A percentile compares a stretch with the other conserved stretches of the same genome.
phyloP scores from a whole-genome alignment of 2,797 vertebrate species.

The Paramormyrops hopkinsi region DNA sequence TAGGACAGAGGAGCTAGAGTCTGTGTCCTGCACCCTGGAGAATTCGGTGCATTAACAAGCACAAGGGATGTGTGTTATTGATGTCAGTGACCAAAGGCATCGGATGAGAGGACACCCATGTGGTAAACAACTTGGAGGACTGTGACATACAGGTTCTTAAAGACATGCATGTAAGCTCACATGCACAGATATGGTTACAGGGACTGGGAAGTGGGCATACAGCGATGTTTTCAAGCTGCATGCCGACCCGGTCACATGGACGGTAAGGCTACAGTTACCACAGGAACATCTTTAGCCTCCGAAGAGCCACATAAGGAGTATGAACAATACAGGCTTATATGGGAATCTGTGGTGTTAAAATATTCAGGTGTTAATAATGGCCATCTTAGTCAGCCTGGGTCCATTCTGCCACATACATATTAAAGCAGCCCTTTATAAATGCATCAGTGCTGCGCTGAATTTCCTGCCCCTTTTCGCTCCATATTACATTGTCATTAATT shows the following conservation, averaged over 20 bases:
- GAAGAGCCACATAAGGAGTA: neutral
- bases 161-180: neutral
- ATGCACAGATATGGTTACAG: neutral
- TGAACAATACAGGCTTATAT: neutral
- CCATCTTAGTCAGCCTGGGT: neutral
- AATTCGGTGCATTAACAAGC: neutral
- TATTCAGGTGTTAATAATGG: conserved; percentile 13
- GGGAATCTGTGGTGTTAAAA: neutral
- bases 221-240: neutral
- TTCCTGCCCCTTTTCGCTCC: neutral
- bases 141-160: neutral
- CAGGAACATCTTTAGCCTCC: neutral
- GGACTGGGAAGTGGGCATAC: neutral
- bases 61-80: neutral
- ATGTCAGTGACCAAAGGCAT: neutral
- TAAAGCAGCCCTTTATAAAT: neutral
- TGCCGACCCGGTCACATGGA: neutral
- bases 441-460: neutral
- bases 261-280: neutral
- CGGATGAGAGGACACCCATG: neutral
- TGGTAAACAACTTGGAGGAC: neutral
- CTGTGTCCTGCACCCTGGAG: neutral
- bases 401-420: neutral
- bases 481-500: conserved; percentile 4
- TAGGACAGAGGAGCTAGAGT: neutral